Base-by-base conservation (phyloP, 2,888 invertebrate species). In the Drosophila merina region DNA sequence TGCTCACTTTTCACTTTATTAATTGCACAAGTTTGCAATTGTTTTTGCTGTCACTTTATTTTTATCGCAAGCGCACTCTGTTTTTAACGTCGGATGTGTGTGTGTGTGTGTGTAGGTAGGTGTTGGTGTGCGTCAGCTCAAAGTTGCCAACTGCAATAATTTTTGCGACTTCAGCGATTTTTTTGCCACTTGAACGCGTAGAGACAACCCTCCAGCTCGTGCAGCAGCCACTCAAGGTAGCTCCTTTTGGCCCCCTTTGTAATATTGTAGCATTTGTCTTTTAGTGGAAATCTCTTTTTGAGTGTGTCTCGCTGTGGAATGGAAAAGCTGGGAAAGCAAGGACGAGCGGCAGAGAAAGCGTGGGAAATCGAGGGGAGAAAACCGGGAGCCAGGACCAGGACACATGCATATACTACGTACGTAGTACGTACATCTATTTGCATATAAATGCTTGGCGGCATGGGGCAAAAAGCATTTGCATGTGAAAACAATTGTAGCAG, bases 151-250 rank as follows among this genome's bases (percentile, higher is more conserved):
- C 83, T 83, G 83, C 86, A 83, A 83, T 83, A 83, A 83, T 86
- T 83, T 83, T 85, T 82, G 86, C 86, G 83, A 83, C 69, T 83
- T 85, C 83, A 86, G 86, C 86, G 83, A 83, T 82, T 83, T 83
- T 84, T 85, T 83, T 82, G 79, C 84, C 84, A 82, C 82, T 82
- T 81, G 84, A 82, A 77, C 81, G 84, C 79, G 77, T 80, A 77
- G 79, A 63, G 74, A 58, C 67, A 74, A 57, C 83, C 83, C 83
- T 72, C 76, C 62, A 68, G 67, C 79, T 66, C 74, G 69, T 77
- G 71, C 50, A 57, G 74, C 77, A 82, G 76, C 84, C 79, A 81
- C 84, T 82, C 82, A 83, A 82, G 82, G 84, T 82, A 81, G 51
- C 36, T 48, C n/a, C 31, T 31, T 25, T 8, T 40, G 26, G 25